phyloP scores from a whole-genome alignment of 1,140 invertebrate genomes.

The Octopus bimaculoides region DNA sequence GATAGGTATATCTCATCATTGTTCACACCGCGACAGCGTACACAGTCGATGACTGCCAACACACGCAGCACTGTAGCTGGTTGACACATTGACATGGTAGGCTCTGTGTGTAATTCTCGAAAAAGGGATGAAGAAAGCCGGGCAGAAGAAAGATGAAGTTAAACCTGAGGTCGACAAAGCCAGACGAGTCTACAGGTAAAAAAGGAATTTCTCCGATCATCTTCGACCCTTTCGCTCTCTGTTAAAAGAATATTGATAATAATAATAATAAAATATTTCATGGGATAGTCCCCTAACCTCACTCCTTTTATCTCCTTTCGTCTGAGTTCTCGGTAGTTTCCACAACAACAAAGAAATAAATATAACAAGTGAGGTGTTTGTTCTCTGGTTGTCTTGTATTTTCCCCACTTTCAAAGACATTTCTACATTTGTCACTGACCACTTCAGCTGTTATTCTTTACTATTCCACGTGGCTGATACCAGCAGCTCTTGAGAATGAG shows the following conservation, averaged over 20 bases:
- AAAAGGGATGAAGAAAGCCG: slow-evolving; percentile 37
- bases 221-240: background rate
- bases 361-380: no score
- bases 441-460: no score
- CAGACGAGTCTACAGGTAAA: slow-evolving; percentile 43
- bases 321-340: no score
- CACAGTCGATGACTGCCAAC: background rate
- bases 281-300: no score
- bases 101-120: slow-evolving; percentile 11
- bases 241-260: background rate
- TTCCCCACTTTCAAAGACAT: no score
- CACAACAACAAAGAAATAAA: no score
- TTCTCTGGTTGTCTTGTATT: no score
- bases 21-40: background rate
- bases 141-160: slow-evolving; percentile 25
- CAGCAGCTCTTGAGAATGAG: no score
- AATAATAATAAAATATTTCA: background rate
- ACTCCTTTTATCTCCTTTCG: no score
- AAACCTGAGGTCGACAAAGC: slow-evolving; percentile 47
- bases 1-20: background rate
- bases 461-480: no score
- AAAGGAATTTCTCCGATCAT: background rate
- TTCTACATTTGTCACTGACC: no score
- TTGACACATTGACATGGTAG: slow-evolving; percentile 11
- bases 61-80: background rate